Conservation (phyloP, 2,113 vertebrate genomes). For the Nyctereutes procyonoides region DNA sequence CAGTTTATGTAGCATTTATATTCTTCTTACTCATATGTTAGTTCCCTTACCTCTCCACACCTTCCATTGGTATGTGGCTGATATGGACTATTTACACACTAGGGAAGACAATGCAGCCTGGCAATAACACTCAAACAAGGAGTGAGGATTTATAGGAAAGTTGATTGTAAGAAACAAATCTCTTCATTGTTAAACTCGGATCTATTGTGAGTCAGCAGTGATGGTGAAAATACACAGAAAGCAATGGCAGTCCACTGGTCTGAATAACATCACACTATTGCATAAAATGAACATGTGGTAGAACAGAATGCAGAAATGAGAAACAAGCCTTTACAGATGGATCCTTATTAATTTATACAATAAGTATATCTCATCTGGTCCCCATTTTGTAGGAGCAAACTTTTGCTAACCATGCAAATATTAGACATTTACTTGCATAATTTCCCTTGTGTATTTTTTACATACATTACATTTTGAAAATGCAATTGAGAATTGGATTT, state of each 20-base stretch:
- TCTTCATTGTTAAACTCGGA: neutral
- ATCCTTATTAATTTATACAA: neutral
- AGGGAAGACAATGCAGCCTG: neutral
- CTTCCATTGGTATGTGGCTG: neutral
- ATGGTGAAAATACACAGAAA: neutral
- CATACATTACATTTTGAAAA: neutral
- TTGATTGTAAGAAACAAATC: neutral
- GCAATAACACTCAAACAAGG: neutral
- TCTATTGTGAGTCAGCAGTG: neutral
- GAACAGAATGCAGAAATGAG: neutral
- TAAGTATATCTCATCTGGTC: neutral
- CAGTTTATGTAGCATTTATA: neutral
- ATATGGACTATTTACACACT: neutral
- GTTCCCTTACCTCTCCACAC: neutral
- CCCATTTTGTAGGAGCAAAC: neutral
- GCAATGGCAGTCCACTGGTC: neutral
- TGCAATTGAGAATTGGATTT: neutral
- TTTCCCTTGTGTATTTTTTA: neutral
- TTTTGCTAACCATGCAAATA: slow-evolving; percentile 43
- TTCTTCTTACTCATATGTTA: neutral
- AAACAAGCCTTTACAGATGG: neutral
- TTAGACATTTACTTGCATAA: neutral
- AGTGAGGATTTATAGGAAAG: neutral
- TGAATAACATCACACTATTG: neutral
- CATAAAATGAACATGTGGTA: neutral